Base-by-base conservation (phyloP, 2,113 vertebrate genomes). In the Podarcis raffonei region DNA sequence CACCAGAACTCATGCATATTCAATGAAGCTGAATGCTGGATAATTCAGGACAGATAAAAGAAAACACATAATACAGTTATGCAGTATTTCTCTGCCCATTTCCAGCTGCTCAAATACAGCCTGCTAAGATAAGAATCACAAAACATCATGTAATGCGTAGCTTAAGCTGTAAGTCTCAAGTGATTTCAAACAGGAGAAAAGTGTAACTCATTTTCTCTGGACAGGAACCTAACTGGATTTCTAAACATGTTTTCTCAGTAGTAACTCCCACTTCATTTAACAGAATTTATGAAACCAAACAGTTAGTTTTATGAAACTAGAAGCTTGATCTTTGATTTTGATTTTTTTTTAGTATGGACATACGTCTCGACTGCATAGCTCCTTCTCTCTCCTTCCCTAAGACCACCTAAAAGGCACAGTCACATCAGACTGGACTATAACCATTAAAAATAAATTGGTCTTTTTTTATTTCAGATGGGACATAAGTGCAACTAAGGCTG, bases 121-220 rank as follows among this genome's bases (percentile, higher is more conserved):
- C 48, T 11, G 48, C 48, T 53, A 53, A 35, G 12, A 6, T 35
- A 74, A 72, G 69, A 72, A 79, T 53, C 4, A 53, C 4, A 15
- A 42, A 78, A 25, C 76, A 27, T 42, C 13, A n/a, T n/a, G 12
- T 32, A n/a, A n/a, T 68, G 66, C 27, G 6, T 25, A 68, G 25
- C 25, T 68, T 68, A 27, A 68, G 68, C 25, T 12, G 9, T 30
- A 30, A 71, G 68, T 71, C 27, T 22, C 25, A 12, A 53, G 48
- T 53, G 48, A 53, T 53, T 53, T 53, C 48, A 53, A 80, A 48
- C 12, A 1, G 1, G 2, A 0, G 0, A 0, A 42, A 69, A 76
- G 69, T 25, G 39, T 22, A 48, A 27, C 76, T 27, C 8, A 78
- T 42, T 57, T 57, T 30, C 30, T 57, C 77, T 48, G 25, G 16